Evolutionary conservation across 2,797 vertebrate species (phyloP).

Genomic region (Hirundo rustica): DNA sequence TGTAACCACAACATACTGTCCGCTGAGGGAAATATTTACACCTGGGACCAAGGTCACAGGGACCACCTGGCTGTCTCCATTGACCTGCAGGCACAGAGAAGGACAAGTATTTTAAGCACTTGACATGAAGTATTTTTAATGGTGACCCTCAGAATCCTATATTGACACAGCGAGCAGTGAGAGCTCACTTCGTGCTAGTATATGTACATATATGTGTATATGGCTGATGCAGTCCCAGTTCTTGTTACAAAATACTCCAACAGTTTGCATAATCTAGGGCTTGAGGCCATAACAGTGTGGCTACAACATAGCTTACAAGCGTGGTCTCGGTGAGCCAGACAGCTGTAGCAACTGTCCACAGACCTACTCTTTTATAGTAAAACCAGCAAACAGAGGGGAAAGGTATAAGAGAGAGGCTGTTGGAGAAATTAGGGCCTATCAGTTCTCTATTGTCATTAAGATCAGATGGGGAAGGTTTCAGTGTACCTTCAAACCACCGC

Average conservation of each 20-base stretch:
- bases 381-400: neutral
- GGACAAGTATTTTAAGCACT: neutral
- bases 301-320: neutral
- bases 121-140: neutral
- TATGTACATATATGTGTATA: neutral
- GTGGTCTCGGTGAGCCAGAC: neutral
- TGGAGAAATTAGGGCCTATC: neutral
- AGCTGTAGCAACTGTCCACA: neutral
- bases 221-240: too few species aligned
- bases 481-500: neutral
- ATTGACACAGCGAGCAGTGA: neutral
- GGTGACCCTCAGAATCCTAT: neutral
- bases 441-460: neutral
- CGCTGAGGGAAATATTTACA: conserved; percentile 49
- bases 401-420: neutral
- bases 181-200: neutral
- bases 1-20: conserved; percentile 48
- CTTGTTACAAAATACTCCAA: too few species aligned
- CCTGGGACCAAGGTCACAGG: neutral
- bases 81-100: conserved; percentile 34
- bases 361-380: neutral
- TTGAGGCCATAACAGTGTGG: neutral
- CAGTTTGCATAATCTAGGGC: neutral
- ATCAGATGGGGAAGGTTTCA: neutral
- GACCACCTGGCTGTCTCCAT: conserved; percentile 53